phyloP scores from a whole-genome alignment of 1,140 invertebrate genomes.

The Lamellibrachia luymesi region DNA sequence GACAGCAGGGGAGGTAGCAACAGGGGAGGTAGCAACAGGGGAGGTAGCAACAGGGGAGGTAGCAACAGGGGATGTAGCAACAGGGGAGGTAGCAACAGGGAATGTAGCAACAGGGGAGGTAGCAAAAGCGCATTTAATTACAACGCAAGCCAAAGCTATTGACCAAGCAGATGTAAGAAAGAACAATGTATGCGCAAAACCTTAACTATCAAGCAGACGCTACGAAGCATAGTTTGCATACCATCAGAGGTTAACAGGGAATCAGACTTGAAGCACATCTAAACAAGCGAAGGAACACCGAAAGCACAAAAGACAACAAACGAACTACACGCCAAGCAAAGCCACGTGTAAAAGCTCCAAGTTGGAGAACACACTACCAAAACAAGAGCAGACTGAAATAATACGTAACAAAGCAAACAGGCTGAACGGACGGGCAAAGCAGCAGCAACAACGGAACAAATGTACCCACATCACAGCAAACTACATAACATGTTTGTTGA shows the following conservation, averaged over 20 bases:
- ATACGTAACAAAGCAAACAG: neutral
- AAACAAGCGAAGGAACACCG: neutral
- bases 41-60: no score
- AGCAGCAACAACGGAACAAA: neutral
- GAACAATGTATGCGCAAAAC: neutral
- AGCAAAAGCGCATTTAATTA: neutral
- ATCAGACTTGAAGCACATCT: neutral
- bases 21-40: no score
- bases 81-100: no score
- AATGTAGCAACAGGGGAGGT: neutral
- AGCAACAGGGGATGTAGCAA: no score
- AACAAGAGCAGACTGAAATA: neutral
- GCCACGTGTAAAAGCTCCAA: neutral
- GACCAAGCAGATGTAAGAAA: neutral
- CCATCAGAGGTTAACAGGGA: neutral
- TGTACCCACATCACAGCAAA: neutral
- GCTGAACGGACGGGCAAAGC: neutral
- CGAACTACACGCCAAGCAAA: neutral
- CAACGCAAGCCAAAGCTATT: neutral
- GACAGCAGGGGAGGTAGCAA: neutral
- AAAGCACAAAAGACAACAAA: neutral
- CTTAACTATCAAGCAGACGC: neutral
- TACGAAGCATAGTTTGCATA: neutral
- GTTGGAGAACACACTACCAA: neutral
- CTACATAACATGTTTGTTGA: neutral